Percentiles rank a stretch among this genome's conserved stretches.
Conservation (phyloP, 1,140 invertebrate species). For the Phymorhynchus buccinoides region DNA sequence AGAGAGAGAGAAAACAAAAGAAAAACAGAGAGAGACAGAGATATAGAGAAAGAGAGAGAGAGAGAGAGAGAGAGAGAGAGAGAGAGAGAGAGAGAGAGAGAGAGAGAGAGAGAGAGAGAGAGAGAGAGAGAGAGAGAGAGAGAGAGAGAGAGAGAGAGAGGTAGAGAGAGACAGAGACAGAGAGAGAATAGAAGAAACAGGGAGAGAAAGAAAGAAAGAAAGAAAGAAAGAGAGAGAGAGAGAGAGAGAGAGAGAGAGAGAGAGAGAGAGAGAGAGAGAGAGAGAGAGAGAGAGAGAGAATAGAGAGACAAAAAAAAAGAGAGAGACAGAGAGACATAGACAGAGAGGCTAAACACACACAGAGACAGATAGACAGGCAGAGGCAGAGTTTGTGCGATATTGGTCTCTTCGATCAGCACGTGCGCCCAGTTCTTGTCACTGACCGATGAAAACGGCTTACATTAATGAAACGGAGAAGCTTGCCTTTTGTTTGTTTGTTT, state of each 20-base stretch:
- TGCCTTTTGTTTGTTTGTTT: too few relatives aligned
- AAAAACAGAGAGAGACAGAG: too few relatives aligned
- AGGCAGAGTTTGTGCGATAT: slow-evolving; percentile 50
- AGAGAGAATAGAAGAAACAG: background rate
- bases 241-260: background rate
- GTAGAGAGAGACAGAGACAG: slow-evolving; percentile 5
- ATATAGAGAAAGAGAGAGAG: too few relatives aligned
- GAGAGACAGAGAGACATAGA: slow-evolving; percentile 4
- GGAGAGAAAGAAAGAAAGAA: background rate
- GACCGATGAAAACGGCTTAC: too few relatives aligned
- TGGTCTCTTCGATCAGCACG: too few relatives aligned
- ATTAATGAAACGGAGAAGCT: too few relatives aligned
- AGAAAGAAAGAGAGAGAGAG: background rate
- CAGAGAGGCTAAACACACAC: background rate
- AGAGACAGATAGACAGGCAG: slow-evolving; percentile 39
- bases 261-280: slow-evolving; percentile 10
- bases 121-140: too few relatives aligned
- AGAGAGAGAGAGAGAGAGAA: slow-evolving; percentile 20
- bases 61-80: too few relatives aligned
- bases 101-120: too few relatives aligned
- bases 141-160: too few relatives aligned
- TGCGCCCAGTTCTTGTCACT: too few relatives aligned
- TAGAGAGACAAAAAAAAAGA: slow-evolving; percentile 9
- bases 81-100: too few relatives aligned
- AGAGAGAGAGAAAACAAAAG: background rate